A percentile compares a stretch with the other conserved stretches of the same genome.
Conservation (phyloP, 2,888 invertebrate species). For the Yponomeuta sedellus region DNA sequence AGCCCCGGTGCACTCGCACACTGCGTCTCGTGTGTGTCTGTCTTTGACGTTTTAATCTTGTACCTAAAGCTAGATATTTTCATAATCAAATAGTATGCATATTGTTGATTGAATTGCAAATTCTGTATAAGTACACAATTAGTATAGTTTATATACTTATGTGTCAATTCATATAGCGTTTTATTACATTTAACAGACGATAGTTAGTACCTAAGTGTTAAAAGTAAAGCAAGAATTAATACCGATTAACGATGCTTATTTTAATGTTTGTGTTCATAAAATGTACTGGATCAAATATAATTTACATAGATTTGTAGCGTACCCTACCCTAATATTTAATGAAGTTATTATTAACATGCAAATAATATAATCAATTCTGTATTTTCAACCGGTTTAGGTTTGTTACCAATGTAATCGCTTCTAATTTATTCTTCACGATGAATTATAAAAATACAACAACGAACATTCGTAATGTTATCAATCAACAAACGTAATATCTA, state of each 20-base stretch:
- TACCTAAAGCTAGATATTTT: conserved; percentile 61
- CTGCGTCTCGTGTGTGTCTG: background rate
- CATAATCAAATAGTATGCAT: conserved; percentile 70
- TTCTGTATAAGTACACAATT: conserved; percentile 75
- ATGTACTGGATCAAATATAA: conserved; percentile 4
- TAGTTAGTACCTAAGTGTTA: conserved; percentile 72
- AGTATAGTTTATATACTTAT: conserved; percentile 78
- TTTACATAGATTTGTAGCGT: background rate
- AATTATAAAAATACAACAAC: conserved; percentile 47
- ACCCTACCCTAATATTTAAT: background rate
- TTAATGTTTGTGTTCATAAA: conserved; percentile 18
- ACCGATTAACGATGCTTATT: conserved; percentile 57
- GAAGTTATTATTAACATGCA: background rate
- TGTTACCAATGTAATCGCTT: conserved; percentile 19
- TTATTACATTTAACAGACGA: conserved; percentile 72
- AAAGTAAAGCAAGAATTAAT: conserved; percentile 57
- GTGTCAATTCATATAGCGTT: conserved; percentile 78
- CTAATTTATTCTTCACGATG: conserved; percentile 35
- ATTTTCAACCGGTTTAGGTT: conserved; percentile 25
- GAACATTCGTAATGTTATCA: conserved; percentile 40
- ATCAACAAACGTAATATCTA: background rate
- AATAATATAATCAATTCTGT: conserved; percentile 16
- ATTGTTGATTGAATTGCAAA: conserved; percentile 72
- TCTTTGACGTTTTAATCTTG: conserved; percentile 49
- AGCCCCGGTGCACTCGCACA: conserved; percentile 5